Evolutionary conservation across 2,797 vertebrate species (phyloP).

Genomic region (Geotrypetes seraphini): DNA sequence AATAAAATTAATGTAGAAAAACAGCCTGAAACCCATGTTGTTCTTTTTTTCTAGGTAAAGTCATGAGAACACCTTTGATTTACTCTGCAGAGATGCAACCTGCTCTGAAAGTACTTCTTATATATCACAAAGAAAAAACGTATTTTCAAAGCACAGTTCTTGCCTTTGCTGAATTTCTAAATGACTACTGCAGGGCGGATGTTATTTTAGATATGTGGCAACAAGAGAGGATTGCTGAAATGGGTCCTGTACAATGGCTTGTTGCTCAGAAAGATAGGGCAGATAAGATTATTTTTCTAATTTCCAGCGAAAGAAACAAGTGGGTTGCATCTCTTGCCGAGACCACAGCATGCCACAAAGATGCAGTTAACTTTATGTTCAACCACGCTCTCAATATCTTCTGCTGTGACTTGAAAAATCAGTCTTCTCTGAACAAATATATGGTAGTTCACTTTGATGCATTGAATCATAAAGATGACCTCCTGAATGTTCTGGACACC

Average conservation of each 20-base stretch:
- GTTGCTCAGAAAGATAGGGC: conserved; percentile 41
- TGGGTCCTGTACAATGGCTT: conserved; percentile 66
- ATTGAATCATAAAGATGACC: not conserved
- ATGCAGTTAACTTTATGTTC: conserved; percentile 55
- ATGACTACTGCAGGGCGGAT: conserved; percentile 36
- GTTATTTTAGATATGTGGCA: conserved; percentile 67
- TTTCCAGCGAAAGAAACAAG: not conserved
- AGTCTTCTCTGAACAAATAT: conserved; percentile 44
- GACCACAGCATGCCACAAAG: not conserved
- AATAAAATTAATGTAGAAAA: not conserved
- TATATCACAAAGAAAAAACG: conserved; percentile 52
- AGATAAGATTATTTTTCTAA: conserved; percentile 57
- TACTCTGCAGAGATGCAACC: not conserved
- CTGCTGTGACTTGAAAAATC: conserved; percentile 46
- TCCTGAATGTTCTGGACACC: conserved; percentile 37
- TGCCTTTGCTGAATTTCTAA: conserved; percentile 60
- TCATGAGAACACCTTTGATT: not conserved
- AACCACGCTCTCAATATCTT: conserved; percentile 63
- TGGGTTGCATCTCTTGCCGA: conserved; percentile 10
- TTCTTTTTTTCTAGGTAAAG: conserved; percentile 5
- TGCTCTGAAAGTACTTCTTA: conserved; percentile 45
- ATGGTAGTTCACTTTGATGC: conserved; percentile 50
- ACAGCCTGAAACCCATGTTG: no score
- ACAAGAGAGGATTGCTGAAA: conserved; percentile 54
- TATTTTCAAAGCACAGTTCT: conserved; percentile 59